Conservation (phyloP, 2,113 vertebrate species). For the Larimichthys polyactis region DNA sequence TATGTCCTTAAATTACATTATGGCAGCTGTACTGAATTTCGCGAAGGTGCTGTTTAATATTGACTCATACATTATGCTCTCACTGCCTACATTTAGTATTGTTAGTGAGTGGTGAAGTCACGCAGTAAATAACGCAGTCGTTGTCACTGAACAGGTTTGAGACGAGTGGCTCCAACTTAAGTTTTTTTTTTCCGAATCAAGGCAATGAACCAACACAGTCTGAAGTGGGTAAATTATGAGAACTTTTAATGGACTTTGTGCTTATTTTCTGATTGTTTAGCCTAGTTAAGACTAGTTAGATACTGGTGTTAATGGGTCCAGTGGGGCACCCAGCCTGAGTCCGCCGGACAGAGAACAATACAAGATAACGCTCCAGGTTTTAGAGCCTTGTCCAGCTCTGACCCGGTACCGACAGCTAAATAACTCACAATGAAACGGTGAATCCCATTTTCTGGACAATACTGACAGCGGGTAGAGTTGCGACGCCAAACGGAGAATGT, state of each 20-base stretch:
- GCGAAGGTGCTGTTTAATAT: background rate
- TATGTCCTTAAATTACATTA: background rate
- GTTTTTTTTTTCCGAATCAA: constrained; percentile 16
- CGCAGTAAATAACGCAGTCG: background rate
- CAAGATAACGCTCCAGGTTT: constrained; percentile 24
- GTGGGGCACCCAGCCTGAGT: constrained; percentile 14
- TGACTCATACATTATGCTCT: background rate
- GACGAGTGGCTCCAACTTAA: background rate
- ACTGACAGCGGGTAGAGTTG: constrained; percentile 14
- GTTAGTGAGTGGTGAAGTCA: background rate
- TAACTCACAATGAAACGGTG: background rate
- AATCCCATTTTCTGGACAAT: background rate
- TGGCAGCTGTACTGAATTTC: constrained; percentile 7
- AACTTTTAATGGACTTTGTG: constrained; percentile 4
- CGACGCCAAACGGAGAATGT: background rate
- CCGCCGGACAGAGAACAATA: constrained; percentile 5
- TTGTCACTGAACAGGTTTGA: constrained; percentile 5
- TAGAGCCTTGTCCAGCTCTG: background rate
- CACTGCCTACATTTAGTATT: background rate
- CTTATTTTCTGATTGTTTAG: background rate
- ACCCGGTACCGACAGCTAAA: background rate
- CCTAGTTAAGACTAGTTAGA: background rate
- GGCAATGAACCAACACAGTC: too few relatives aligned
- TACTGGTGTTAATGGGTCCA: constrained; percentile 30
- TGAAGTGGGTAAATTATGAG: background rate